Evolutionary conservation across 2,797 vertebrate genomes (phyloP), one percentile per base, ranked within the genome.

Genomic region (Arremon aurantiirostris): DNA sequence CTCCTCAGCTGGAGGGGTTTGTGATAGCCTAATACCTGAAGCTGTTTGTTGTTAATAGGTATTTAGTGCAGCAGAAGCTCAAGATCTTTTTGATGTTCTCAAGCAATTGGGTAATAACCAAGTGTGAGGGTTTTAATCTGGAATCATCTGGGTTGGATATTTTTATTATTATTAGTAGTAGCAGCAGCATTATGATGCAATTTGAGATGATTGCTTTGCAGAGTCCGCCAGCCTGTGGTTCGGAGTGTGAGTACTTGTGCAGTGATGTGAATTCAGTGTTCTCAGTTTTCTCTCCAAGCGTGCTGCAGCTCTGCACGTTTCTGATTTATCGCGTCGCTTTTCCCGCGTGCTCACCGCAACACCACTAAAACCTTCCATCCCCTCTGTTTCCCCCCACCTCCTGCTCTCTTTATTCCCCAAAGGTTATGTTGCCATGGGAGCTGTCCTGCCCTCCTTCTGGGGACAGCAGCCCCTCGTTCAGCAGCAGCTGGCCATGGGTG

Each of bases 381-480:
- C 1, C 0, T 64, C 21, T 49, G 11, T 28, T 8, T 8, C 7
- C 6, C 30, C 47, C 1, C n/a, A n/a, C n/a, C 9, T 46, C 39
- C 47, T 35, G 26, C 76, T 95, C 6, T 64, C 66, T 89, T 59
- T 92, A 9, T 80, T 82, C 49, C 39, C 93, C 56, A 10, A 96
- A 99, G 99, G 99, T 99, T 99, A 99, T 93, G 99, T 99, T 98
- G 99, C 99, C 35, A 99, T 99, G 99, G 99, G 99, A 97, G 98
- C 99, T 60, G 99, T 99, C 75, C 98, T 99, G 89, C 99, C 99
- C 24, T 99, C 98, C 5, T 99, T 99, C 96, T 99, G 99, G 99
- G 99, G 99, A 95, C 99, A 99, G 98, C 99, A 99, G 98, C 98
- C 99, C 28, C 99, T 99, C 21, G 98, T 98, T 91, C 99, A 99